Conservation (phyloP, 2,797 vertebrate genomes). For the Gallirallus australis region DNA sequence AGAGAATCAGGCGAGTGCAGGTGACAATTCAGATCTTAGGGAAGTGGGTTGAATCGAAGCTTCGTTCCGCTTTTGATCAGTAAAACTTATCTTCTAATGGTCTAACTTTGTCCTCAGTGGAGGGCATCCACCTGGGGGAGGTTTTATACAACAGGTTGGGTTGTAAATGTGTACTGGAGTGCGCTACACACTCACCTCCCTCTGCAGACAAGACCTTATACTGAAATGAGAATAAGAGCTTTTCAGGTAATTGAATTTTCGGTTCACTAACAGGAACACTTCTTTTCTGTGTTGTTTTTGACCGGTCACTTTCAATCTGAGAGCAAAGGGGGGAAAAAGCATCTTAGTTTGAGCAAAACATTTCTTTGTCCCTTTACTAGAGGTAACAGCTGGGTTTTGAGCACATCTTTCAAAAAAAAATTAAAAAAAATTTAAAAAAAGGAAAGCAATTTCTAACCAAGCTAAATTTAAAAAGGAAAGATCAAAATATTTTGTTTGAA, state of each 20-base stretch:
- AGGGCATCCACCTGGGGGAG: background rate
- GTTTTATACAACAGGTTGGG: background rate
- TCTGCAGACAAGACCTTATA: background rate
- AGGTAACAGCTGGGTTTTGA: background rate
- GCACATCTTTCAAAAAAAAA: background rate
- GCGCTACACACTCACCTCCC: background rate
- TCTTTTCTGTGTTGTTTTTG: background rate
- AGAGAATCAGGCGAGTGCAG: background rate
- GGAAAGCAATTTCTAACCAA: conserved; percentile 5
- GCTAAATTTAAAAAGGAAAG: background rate
- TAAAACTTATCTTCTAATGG: background rate
- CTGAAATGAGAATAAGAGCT: conserved; percentile 6
- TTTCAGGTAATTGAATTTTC: conserved; percentile 14
- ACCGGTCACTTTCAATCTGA: background rate
- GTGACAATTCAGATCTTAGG: background rate
- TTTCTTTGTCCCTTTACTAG: background rate
- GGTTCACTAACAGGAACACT: background rate
- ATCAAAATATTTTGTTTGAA: conserved; percentile 49
- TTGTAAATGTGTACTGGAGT: background rate
- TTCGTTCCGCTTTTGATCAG: background rate
- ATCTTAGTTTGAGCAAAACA: background rate
- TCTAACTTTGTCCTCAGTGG: background rate
- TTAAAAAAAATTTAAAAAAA: background rate
- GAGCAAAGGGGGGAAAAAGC: background rate
- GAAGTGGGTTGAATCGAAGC: background rate